These are phyloP conservation scores for Coleophora flavipennella DNA, from an alignment of 2,888 invertebrate species.

Conservation along the genomic window DNA sequence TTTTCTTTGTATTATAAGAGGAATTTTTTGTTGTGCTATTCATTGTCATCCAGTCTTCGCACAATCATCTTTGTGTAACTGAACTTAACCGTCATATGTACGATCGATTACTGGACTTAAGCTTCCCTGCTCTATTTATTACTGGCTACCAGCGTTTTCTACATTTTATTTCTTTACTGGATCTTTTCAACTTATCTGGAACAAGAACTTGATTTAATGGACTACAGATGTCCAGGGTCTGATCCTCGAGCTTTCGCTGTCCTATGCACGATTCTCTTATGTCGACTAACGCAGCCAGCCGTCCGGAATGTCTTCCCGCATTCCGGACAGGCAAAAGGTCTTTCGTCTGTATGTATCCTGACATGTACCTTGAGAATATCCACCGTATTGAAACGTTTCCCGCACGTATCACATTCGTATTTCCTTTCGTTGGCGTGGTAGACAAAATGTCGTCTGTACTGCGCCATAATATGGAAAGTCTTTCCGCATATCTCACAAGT, in stretches of 20 bases:
- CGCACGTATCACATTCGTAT: conserved; percentile 64
- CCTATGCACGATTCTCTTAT: conserved; percentile 57
- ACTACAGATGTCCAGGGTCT: no score
- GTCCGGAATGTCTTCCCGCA: conserved; percentile 66
- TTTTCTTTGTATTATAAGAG: no score
- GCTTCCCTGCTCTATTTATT: no score
- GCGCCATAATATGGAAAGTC: conserved; percentile 62
- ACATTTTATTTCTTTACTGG: no score
- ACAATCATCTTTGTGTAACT: no score
- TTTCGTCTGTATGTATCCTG: conserved; percentile 61
- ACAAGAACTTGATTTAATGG: no score
- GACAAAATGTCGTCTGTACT: conserved; percentile 62
- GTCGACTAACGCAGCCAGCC: conserved; percentile 61
- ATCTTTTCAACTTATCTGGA: no score
- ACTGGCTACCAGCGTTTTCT: no score
- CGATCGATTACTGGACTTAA: no score
- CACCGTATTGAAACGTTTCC: conserved; percentile 66
- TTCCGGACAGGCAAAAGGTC: conserved; percentile 55
- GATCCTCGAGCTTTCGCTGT: conserved; percentile 19
- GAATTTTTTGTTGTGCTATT: no score
- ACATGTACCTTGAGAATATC: conserved; percentile 66
- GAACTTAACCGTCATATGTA: no score
- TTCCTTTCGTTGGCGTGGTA: conserved; percentile 70
- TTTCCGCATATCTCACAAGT: conserved; percentile 70
- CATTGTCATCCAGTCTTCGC: no score